phyloP scores from a whole-genome alignment of 2,888 invertebrate species.

The Stegophylla sp. region DNA sequence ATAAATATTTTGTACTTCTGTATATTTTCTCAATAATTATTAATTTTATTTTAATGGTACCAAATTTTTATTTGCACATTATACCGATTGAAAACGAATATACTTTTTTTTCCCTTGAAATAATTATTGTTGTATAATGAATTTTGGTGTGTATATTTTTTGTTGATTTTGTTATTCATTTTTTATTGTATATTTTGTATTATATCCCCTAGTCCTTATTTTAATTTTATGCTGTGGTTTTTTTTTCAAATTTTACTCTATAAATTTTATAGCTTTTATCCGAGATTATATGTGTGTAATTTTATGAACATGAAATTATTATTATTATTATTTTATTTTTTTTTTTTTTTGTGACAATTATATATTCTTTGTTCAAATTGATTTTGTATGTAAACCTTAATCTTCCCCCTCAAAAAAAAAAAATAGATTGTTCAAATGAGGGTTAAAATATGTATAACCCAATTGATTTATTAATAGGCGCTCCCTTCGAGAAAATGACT shows the following conservation, averaged over 20 bases:
- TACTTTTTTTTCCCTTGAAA: slow-evolving; percentile 16
- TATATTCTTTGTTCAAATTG: neutral
- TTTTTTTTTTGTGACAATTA: neutral
- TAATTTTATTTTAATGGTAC: slow-evolving; percentile 28
- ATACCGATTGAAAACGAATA: slow-evolving; percentile 11
- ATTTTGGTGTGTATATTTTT: slow-evolving; percentile 27
- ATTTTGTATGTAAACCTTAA: neutral
- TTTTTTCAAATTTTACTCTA: slow-evolving; percentile 48
- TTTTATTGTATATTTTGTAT: slow-evolving; percentile 57
- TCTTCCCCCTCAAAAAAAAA: neutral
- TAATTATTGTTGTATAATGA: slow-evolving; percentile 31
- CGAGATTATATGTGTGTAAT: slow-evolving; percentile 7
- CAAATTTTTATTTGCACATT: slow-evolving; percentile 57
- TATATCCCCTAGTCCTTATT: slow-evolving; percentile 45
- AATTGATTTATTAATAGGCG: neutral
- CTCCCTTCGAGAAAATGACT: slow-evolving; percentile 11
- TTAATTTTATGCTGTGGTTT: slow-evolving; percentile 52
- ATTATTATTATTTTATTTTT: neutral
- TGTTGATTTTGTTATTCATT: slow-evolving; percentile 56
- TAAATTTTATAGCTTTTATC: slow-evolving; percentile 36
- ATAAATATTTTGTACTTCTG: slow-evolving; percentile 48
- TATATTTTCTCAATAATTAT: slow-evolving; percentile 43
- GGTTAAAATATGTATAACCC: neutral
- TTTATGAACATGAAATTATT: slow-evolving; percentile 19
- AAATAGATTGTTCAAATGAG: neutral